Conservation (phyloP, 2,797 vertebrate species). For the Sus cebifrons region DNA sequence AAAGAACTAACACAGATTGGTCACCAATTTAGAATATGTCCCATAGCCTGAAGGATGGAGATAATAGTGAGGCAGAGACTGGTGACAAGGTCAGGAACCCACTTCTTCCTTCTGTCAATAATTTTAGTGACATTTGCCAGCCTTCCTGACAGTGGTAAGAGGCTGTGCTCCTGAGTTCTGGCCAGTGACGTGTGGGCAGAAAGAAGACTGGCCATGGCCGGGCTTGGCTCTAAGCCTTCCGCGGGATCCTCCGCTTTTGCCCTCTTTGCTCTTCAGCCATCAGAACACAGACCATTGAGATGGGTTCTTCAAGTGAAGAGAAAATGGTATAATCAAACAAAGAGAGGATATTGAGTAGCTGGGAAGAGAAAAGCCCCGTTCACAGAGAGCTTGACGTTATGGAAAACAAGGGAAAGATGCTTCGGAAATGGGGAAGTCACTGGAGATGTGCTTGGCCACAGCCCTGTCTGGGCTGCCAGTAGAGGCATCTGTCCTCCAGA, state of each 20-base stretch:
- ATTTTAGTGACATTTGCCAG: not conserved
- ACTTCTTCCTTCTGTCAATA: not conserved
- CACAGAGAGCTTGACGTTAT: not conserved
- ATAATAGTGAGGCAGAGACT: not conserved
- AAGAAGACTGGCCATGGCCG: not conserved
- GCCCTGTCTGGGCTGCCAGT: not conserved
- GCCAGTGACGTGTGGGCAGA: not conserved
- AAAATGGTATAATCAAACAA: not conserved
- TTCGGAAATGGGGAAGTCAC: not conserved
- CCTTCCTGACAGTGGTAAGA: not conserved
- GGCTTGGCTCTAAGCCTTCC: not conserved
- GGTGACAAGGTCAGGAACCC: not conserved
- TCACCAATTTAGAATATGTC: not conserved
- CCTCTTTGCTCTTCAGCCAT: not conserved
- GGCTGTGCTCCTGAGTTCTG: not conserved
- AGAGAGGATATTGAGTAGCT: not conserved
- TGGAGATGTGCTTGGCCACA: not conserved
- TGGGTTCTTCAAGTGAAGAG: not conserved
- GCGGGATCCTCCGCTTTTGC: not conserved
- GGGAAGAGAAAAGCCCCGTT: not conserved
- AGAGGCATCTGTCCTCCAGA: not conserved
- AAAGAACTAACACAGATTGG: not conserved
- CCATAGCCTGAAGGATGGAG: not conserved
- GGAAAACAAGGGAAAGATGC: not conserved
- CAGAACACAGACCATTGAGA: not conserved